phyloP scores from a whole-genome alignment of 2,113 vertebrate species.

The Cariama cristata region DNA sequence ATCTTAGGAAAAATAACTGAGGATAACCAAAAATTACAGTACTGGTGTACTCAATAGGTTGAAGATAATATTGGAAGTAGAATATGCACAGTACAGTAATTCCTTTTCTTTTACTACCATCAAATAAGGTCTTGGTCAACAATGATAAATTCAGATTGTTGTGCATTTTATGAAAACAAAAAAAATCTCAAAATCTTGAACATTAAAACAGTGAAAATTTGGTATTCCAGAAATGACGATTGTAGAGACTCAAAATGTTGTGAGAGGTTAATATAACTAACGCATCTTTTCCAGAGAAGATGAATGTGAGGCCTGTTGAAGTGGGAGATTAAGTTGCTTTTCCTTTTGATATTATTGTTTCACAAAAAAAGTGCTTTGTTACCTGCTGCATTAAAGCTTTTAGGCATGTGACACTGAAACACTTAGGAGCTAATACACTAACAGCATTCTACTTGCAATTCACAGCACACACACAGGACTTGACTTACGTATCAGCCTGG shows the following conservation, averaged over 20 bases:
- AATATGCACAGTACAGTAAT: background rate
- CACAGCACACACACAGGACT: background rate
- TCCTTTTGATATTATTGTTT: constrained; percentile 12
- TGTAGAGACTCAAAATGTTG: background rate
- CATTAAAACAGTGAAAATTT: background rate
- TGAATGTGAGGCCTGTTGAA: background rate
- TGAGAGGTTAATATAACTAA: background rate
- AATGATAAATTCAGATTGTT: background rate
- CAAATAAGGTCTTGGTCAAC: background rate
- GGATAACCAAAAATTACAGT: background rate
- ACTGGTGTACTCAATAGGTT: background rate
- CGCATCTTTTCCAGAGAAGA: background rate
- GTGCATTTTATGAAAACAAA: background rate
- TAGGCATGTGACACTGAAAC: background rate
- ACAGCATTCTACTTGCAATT: background rate
- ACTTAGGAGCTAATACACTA: background rate
- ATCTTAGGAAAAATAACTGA: background rate
- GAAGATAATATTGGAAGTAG: background rate
- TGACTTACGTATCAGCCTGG: background rate
- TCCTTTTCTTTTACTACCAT: background rate
- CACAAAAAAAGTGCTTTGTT: background rate
- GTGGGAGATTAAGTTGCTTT: background rate
- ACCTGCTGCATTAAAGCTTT: background rate
- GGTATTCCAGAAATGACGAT: background rate
- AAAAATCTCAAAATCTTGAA: background rate